Conservation (phyloP, 2,113 vertebrate species). For the Catharus fuscescens region DNA sequence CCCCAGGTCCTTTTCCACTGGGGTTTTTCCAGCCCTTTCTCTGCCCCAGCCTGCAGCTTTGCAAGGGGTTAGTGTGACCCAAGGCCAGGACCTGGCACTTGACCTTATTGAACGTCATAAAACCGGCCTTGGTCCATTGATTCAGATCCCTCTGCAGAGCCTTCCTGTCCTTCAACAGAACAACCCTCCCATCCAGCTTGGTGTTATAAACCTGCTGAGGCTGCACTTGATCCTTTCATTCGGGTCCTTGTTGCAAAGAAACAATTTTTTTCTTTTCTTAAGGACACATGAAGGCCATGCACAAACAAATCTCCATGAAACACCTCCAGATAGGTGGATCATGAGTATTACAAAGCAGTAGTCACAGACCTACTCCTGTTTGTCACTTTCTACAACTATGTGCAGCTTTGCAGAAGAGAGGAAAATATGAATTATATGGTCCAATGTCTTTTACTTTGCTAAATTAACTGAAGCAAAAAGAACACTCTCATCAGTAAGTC, state of each 20-base stretch:
- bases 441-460: not conserved
- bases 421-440: not conserved
- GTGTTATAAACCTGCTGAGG: not conserved
- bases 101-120: not conserved
- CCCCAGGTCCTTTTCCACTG: not conserved
- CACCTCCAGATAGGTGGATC: not conserved
- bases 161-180: not conserved
- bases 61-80: not conserved
- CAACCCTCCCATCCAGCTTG: not conserved
- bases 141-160: not conserved
- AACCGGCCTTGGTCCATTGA: not conserved
- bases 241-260: not conserved
- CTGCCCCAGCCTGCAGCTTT: not conserved
- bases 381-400: not conserved
- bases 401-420: not conserved
- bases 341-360: not conserved
- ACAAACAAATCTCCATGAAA: not conserved
- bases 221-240: not conserved
- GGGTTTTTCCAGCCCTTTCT: not conserved
- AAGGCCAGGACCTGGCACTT: not conserved
- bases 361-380: not conserved
- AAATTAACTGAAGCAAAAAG: not conserved
- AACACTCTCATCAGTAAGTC: not conserved
- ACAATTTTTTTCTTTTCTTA: not conserved
- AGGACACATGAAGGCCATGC: not conserved